Evolutionary conservation across 2,113 vertebrate species (phyloP).

Genomic region (Percina caprodes): DNA sequence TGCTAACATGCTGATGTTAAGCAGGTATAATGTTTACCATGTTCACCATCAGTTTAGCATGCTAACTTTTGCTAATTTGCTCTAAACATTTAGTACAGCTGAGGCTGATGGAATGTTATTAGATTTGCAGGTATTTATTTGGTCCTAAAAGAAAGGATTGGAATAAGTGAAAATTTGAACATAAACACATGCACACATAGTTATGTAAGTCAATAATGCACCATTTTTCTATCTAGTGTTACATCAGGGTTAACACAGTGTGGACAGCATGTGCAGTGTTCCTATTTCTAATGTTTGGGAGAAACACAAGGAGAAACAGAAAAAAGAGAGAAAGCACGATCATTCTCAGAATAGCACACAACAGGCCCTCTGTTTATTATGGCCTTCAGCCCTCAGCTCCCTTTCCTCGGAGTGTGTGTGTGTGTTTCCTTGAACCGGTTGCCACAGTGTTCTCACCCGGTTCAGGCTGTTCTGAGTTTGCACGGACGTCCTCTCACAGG

Average conservation of each 20-base stretch:
- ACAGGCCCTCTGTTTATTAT: constrained; percentile 57
- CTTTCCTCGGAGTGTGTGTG: constrained; percentile 10
- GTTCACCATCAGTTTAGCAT: background rate
- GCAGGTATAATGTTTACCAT: background rate
- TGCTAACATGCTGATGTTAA: background rate
- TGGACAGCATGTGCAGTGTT: constrained; percentile 32
- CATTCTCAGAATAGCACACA: constrained; percentile 71
- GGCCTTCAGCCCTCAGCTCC: constrained; percentile 41
- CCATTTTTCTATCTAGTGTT: background rate
- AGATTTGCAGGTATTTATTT: background rate
- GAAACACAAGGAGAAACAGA: constrained; percentile 42
- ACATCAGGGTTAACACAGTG: background rate
- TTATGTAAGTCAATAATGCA: no score
- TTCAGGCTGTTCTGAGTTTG: constrained; percentile 48
- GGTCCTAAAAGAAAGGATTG: no score
- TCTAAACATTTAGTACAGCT: no score
- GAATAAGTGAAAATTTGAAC: no score
- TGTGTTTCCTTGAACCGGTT: constrained; percentile 32
- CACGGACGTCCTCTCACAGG: constrained; percentile 13
- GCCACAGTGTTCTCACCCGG: constrained; percentile 37
- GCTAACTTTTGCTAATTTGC: background rate
- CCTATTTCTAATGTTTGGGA: constrained; percentile 28
- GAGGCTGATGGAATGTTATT: background rate
- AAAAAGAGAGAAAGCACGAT: constrained; percentile 22
- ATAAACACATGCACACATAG: no score